Evolutionary conservation across 1,140 invertebrate genomes (phyloP).

Genomic region (Drosophila dunni): DNA sequence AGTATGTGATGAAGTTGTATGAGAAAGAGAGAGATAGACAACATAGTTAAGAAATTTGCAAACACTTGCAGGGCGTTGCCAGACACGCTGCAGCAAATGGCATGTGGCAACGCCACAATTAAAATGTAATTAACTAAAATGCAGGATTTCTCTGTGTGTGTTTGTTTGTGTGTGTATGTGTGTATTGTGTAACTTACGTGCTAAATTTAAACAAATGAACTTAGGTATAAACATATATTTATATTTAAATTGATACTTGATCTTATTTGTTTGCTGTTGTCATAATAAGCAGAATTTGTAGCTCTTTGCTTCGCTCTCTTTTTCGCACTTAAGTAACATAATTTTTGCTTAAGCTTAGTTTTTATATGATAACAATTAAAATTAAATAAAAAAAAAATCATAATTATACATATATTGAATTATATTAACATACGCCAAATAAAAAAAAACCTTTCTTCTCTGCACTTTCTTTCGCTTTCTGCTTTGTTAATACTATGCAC

Average conservation of each 20-base stretch:
- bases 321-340: slow-evolving; percentile 44
- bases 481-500: slow-evolving; percentile 71
- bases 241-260: slow-evolving; percentile 15
- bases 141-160: slow-evolving; percentile 7
- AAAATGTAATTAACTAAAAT: slow-evolving; percentile 43
- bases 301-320: slow-evolving; percentile 1
- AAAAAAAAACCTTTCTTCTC: slow-evolving; percentile 2
- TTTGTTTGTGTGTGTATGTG: slow-evolving; percentile 18
- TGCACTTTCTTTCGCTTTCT: slow-evolving; percentile 3
- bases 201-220: slow-evolving; percentile 36
- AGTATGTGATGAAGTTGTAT: slow-evolving; percentile 6
- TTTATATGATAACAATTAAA: slow-evolving; percentile 37
- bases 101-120: slow-evolving; percentile 17
- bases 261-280: slow-evolving; percentile 33
- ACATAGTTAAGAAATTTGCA: slow-evolving; percentile 6
- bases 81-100: neutral
- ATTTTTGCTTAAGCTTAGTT: slow-evolving; percentile 20
- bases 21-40: slow-evolving; percentile 4
- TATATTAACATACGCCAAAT: slow-evolving; percentile 35
- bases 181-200: slow-evolving; percentile 14
- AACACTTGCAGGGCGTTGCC: slow-evolving; percentile 8
- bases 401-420: slow-evolving; percentile 10
- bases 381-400: slow-evolving; percentile 34
- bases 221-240: slow-evolving; percentile 33
- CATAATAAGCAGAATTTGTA: slow-evolving; percentile 12